These are phyloP conservation scores for Monopterus albus DNA, from an alignment of 2,113 vertebrate genomes.

Conservation along the genomic window DNA sequence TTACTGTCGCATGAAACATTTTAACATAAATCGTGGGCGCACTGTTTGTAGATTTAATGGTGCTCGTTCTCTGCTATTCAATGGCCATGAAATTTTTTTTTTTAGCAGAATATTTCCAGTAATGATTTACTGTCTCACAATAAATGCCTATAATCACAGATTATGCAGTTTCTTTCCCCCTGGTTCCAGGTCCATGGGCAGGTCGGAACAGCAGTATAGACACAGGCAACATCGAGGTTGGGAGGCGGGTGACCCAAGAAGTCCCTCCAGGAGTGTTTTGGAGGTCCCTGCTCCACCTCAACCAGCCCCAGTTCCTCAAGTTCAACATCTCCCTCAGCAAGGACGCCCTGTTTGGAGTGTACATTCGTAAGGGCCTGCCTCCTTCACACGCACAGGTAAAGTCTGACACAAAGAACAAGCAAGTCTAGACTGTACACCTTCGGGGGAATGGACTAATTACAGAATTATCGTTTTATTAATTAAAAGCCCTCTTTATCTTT, in stretches of 20 bases:
- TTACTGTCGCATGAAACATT: conserved; percentile 7
- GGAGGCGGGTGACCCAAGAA: conserved; percentile 93
- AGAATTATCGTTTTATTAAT: conserved; percentile 39
- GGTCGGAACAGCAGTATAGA: conserved; percentile 96
- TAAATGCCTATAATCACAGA: conserved; percentile 64
- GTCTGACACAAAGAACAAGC: not conserved
- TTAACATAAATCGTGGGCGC: conserved; percentile 9
- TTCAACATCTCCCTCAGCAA: conserved; percentile 98
- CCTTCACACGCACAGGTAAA: conserved; percentile 94
- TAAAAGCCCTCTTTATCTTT: conserved; percentile 33
- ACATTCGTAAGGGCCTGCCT: conserved; percentile 95
- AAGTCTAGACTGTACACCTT: not conserved
- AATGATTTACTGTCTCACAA: conserved; percentile 61
- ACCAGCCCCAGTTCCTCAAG: conserved; percentile 96
- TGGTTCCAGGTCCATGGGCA: conserved; percentile 86
- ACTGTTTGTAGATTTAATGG: conserved; percentile 53
- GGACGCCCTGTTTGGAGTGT: conserved; percentile 97
- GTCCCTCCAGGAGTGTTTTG: conserved; percentile 96
- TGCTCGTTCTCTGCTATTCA: conserved; percentile 24
- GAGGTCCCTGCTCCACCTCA: conserved; percentile 94
- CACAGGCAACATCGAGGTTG: conserved; percentile 92
- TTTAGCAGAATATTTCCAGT: conserved; percentile 37
- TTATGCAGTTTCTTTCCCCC: conserved; percentile 70
- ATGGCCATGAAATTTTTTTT: conserved; percentile 46
- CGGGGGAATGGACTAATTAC: not conserved